Base-by-base conservation (phyloP, 2,113 vertebrate species). In the Amphiprion ocellaris region DNA sequence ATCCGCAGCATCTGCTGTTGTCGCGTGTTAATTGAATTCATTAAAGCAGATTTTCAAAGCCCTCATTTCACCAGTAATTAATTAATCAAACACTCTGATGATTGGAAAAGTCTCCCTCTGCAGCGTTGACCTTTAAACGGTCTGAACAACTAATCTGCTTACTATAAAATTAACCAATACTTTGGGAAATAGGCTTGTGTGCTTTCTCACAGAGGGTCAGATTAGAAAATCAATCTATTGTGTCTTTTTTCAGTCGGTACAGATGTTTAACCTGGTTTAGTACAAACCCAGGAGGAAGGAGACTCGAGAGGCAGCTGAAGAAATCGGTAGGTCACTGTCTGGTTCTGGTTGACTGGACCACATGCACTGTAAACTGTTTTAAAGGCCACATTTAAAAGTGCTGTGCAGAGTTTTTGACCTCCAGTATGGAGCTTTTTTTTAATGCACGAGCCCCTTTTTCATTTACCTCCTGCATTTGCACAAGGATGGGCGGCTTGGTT, bases 1-100 rank as follows among this genome's bases (percentile, higher is more conserved):
- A 64, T 52, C 44, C 62, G 30, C 49, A 53, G 55, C 56, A 24
- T 72, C 72, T 54, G 65, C 16, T 21, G 44, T 28, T 49, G 28
- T 65, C 56, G 30, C 49, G 1, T 33, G 44, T 62, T 80, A 64
- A 74, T 59, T 69, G 17, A 64, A 62, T 50, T 24, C 28, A 81
- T 69, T 63, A 41, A 50, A 24, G 66, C 24, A 24, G 16, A 65
- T 69, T 71, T 64, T 49, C 28, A 39, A 54, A 68, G 16, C 16
- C n/a, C 39, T 46, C 19, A 66, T 58, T 79, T 56, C 37, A 39
- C 12, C 47, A 15, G n/a, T 39, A 47, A 68, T 71, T 28, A 58
- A 49, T 75, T 19, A 81, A 54, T 24, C n/a, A 53, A 59, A 65
- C 21, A 17, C 44, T 21, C 30, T 66, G 8, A 53, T 53, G 23